Conservation (phyloP, 2,888 invertebrate genomes). For the Operophtera brumata region DNA sequence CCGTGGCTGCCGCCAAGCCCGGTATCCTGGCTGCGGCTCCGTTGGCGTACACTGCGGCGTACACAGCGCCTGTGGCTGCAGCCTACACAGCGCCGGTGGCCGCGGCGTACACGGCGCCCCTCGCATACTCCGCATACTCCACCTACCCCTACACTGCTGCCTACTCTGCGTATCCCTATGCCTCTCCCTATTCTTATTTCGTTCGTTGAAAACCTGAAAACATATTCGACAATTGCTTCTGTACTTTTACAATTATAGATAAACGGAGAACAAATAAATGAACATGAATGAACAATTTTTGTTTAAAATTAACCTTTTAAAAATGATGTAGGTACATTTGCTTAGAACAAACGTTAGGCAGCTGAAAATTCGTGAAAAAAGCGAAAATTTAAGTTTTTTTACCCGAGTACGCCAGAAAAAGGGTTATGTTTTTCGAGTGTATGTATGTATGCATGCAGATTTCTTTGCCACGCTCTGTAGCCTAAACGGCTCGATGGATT, state of each 20-base stretch:
- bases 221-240: not conserved
- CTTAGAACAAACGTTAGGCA: too few species aligned
- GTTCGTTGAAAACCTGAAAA: constrained; percentile 27
- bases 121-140: constrained; percentile 56
- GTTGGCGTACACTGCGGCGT: constrained; percentile 42
- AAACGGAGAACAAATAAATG: not conserved
- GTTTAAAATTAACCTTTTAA: not conserved
- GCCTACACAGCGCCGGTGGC: constrained; percentile 44
- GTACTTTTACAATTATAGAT: not conserved
- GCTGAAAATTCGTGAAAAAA: too few species aligned
- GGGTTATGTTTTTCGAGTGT: too few species aligned
- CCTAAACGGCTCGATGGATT: too few species aligned
- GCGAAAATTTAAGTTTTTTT: too few species aligned
- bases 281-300: not conserved
- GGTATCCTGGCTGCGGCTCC: constrained; percentile 40
- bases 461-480: too few species aligned
- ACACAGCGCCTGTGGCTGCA: constrained; percentile 38
- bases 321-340: too few species aligned
- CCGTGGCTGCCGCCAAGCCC: constrained; percentile 68
- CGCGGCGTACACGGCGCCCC: constrained; percentile 45
- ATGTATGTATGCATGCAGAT: too few species aligned
- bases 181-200: constrained; percentile 26
- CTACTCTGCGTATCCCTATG: constrained; percentile 40
- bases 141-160: constrained; percentile 54
- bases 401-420: too few species aligned